These are phyloP conservation scores for Choristoneura rosaceana DNA, from an alignment of 2,888 invertebrate species.

Conservation along the genomic window DNA sequence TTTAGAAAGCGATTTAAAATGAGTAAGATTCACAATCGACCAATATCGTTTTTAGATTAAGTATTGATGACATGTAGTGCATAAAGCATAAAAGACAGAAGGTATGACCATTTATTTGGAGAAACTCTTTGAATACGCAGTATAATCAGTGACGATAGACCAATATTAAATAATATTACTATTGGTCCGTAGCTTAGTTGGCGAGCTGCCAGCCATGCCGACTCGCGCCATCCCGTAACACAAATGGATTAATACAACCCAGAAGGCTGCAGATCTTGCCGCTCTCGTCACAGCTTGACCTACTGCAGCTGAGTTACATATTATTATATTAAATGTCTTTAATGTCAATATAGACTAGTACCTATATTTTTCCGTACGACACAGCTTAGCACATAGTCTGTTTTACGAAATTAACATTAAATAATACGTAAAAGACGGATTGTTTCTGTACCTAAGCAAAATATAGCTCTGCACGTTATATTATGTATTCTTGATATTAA, in stretches of 20 bases:
- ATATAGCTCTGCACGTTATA: too few relatives aligned
- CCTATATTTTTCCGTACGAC: background rate
- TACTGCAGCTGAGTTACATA: conserved; percentile 3
- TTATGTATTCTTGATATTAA: too few relatives aligned
- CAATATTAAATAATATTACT: background rate
- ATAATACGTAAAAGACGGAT: too few relatives aligned
- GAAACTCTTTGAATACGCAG: background rate
- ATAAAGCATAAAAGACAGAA: background rate
- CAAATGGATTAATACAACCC: conserved; percentile 28
- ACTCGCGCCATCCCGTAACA: conserved; percentile 5
- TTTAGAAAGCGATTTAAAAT: background rate
- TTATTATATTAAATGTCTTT: background rate
- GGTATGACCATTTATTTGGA: too few relatives aligned
- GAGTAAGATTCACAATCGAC: background rate
- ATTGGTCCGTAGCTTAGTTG: conserved; percentile 12
- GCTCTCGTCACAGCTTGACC: conserved; percentile 18
- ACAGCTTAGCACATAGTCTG: background rate
- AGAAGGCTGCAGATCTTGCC: conserved; percentile 21
- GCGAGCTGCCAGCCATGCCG: conserved; percentile 21
- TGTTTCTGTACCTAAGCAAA: too few relatives aligned
- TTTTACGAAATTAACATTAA: background rate
- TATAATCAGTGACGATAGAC: background rate
- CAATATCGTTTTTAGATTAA: background rate
- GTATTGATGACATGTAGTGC: background rate
- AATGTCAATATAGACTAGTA: background rate